phyloP scores from a whole-genome alignment of 2,797 vertebrate species.

The Clamator glandarius region DNA sequence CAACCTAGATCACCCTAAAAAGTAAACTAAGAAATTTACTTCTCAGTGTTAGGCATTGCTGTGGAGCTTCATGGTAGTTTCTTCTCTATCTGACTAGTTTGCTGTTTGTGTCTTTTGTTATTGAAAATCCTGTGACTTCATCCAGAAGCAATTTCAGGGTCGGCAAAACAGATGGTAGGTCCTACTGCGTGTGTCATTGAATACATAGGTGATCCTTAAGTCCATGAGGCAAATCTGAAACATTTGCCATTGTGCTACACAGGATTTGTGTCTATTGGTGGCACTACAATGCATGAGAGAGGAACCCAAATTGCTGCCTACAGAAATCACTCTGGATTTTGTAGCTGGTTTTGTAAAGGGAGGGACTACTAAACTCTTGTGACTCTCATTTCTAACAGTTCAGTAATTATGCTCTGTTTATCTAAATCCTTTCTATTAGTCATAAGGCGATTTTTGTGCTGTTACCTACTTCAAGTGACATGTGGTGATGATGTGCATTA shows the following conservation, averaged over 20 bases:
- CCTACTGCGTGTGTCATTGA: not conserved
- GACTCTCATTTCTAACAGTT: not conserved
- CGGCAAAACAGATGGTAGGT: not conserved
- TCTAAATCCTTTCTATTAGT: constrained; percentile 28
- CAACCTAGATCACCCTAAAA: not conserved
- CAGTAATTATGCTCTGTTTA: constrained; percentile 15
- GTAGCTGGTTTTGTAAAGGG: not conserved
- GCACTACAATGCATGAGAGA: not conserved
- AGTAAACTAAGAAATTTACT: not conserved
- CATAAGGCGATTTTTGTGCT: constrained; percentile 27
- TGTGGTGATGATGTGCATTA: constrained; percentile 9
- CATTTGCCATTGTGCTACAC: not conserved
- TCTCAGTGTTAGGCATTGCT: not conserved
- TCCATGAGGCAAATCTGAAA: not conserved
- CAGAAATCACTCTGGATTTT: not conserved
- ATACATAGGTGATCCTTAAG: not conserved
- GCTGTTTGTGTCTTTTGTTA: not conserved
- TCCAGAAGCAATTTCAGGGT: not conserved
- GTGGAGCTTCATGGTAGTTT: not conserved
- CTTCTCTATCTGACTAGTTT: not conserved
- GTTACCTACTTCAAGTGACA: not conserved
- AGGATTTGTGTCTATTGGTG: not conserved
- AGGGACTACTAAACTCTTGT: not conserved
- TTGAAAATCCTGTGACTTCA: not conserved
- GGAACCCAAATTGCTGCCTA: not conserved